Evolutionary conservation across 2,797 vertebrate genomes (phyloP), one percentile per base, ranked within the genome.

Genomic region (Triplophysa bombifrons): DNA sequence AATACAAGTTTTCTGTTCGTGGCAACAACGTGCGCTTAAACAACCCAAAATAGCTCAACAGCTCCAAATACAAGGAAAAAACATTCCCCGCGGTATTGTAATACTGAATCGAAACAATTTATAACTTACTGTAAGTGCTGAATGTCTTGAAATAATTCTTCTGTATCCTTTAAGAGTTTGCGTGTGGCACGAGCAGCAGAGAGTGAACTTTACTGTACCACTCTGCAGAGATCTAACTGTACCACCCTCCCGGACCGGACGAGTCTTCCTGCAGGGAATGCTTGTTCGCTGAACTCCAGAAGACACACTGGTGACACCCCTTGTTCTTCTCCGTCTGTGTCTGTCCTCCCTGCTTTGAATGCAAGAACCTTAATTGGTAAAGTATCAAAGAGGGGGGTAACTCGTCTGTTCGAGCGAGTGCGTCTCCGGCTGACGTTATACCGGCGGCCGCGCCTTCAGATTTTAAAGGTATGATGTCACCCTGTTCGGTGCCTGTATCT

Each of bases 351-450:
- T 53, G 77, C 60, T 66, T 75, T 82, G 84, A 85, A 89, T 79
- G 84, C 70, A 80, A 94, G 91, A 92, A 85, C 93, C 94, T 95
- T 95, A 95, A 95, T 95, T 94, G 94, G 94, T 94, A 93, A 91
- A 89, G 89, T 87, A 89, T 86, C 88, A 86, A 90, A 88, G 85
- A 84, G 87, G 90, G 88, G 89, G 83, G 86, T 84, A 60, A 66
- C 50, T 81, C 72, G 67, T 84, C 80, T 80, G 61, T 82, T 66
- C 44, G 70, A 78, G 72, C 48, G 76, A 82, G 70, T 71, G 78
- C 74, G 76, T 80, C 88, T 88, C 46, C 82, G 58, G 84, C 82
- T 91, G 91, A 94, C 90, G 93, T 91, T 89, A 93, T 91, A 87
- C 82, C 70, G 84, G 85, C 78, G 90, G 89, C 93, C 92, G 91